Base-by-base conservation (phyloP, 2,797 vertebrate species). In the Ctenosaura bakeri region DNA sequence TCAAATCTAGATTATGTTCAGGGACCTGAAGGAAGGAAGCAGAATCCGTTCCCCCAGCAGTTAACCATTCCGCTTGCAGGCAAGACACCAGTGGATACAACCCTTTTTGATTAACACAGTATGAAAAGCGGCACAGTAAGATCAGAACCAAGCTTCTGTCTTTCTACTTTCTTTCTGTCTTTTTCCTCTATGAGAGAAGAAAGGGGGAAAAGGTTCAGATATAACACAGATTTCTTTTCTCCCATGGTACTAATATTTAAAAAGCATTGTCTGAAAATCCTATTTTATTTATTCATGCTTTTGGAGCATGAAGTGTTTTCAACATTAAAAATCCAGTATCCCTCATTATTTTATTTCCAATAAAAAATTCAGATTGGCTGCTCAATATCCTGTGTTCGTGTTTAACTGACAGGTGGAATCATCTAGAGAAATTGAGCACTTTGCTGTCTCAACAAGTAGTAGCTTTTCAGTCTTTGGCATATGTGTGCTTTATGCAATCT, bases 391-490 rank as follows among this genome's bases (percentile, higher is more conserved):
- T 82, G 26, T 52, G 22, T 91, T 92, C 89, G 83, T 89, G 87
- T 89, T 92, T 94, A 92, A 85, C 84, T 92, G 89, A 74, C 90
- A 92, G 83, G 69, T 88, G 66, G 85, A 91, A 91, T 91, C 92
- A 86, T 77, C 86, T 86, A 87, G 74, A 91, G 71, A 89, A 90
- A 89, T 54, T 84, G 87, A 90, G 69, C 83, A 54, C 56, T 91
- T 91, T 83, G 85, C 83, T 85, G 6, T 35, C 91, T 90, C 79
- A 92, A 29, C 69, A 93, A 59, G 62, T 46, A 86, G 8, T 22
- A 92, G 71, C 26, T 89, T 86, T 90, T 87, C 82, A 82, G 88
- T 82, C 62, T 26, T 84, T 77, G 26, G 38, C 64, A 89, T 2
- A 10, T 0, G 0, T 59, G 93, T 94, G 2, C 0, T 71, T 38